A percentile compares a stretch with the other conserved stretches of the same genome.
These are phyloP conservation scores for Gallinago stenura DNA, from an alignment of 2,797 vertebrate species.

Conservation along the genomic window DNA sequence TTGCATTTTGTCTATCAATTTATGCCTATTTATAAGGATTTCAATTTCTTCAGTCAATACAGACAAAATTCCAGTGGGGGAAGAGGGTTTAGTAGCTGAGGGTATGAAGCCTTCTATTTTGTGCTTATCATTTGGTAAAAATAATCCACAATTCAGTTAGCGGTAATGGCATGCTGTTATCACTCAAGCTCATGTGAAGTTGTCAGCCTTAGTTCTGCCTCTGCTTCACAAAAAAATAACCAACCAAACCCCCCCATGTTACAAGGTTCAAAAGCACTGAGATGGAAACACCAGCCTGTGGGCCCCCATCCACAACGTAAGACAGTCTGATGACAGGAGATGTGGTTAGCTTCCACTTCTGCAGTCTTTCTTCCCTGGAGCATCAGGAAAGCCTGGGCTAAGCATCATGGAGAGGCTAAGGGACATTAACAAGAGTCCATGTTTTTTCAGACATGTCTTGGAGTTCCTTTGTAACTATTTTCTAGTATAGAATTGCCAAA, in stretches of 20 bases:
- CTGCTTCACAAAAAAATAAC: neutral
- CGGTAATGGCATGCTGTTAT: neutral
- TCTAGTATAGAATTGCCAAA: neutral
- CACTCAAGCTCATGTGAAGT: neutral
- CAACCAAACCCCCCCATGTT: neutral
- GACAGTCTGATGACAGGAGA: neutral
- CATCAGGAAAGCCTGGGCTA: neutral
- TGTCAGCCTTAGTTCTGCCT: neutral
- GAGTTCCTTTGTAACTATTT: neutral
- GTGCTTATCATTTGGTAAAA: neutral
- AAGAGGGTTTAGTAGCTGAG: neutral
- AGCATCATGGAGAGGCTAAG: neutral
- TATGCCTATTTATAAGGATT: neutral
- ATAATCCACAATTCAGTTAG: neutral
- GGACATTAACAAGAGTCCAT: neutral
- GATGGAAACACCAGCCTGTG: neutral
- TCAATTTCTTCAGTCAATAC: neutral
- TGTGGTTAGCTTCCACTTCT: neutral
- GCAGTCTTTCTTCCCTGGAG: neutral
- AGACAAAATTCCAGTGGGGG: neutral
- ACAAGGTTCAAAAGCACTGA: neutral
- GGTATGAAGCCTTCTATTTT: neutral
- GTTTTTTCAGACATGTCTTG: neutral
- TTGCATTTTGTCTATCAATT: neutral
- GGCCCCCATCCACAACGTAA: neutral